Evolutionary conservation across 2,888 invertebrate species (phyloP).

Genomic region (Eumerus sabulonum): DNA sequence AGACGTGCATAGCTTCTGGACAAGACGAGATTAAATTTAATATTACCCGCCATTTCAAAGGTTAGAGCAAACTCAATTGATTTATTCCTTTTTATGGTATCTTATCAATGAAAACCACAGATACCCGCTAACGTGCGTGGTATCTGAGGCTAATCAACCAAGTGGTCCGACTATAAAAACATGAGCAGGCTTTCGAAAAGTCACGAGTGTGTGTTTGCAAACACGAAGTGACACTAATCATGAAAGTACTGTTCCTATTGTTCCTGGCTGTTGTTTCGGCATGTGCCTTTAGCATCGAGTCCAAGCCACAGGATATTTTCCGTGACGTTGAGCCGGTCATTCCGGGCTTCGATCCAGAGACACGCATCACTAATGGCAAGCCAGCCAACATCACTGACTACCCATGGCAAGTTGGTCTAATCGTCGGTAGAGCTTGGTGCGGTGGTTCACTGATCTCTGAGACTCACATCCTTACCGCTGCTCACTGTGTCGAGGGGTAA

Average conservation of each 20-base stretch:
- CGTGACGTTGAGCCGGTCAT: conserved; percentile 15
- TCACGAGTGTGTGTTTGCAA: conserved; percentile 22
- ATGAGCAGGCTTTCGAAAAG: neutral
- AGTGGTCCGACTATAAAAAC: conserved; percentile 26
- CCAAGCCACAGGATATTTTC: neutral
- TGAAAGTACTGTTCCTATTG: conserved; percentile 73
- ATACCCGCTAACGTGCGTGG: too few relatives aligned
- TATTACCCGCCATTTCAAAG: too few relatives aligned
- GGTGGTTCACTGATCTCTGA: conserved; percentile 71
- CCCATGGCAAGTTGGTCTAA: conserved; percentile 50
- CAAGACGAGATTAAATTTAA: too few relatives aligned
- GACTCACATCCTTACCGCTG: conserved; percentile 72
- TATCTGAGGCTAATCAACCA: conserved; percentile 7
- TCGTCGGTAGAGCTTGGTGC: conserved; percentile 49
- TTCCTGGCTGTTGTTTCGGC: conserved; percentile 71
- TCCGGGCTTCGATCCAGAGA: conserved; percentile 12
- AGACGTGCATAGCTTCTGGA: too few relatives aligned
- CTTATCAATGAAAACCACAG: too few relatives aligned
- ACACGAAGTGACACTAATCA: conserved; percentile 44
- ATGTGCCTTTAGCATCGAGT: conserved; percentile 69
- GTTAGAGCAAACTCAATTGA: too few relatives aligned
- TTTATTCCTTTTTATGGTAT: too few relatives aligned
- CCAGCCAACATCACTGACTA: neutral
- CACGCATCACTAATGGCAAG: conserved; percentile 34
- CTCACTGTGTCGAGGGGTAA: conserved; percentile 70